phyloP scores from a whole-genome alignment of 2,888 invertebrate species.

The Masnerella sp. region DNA sequence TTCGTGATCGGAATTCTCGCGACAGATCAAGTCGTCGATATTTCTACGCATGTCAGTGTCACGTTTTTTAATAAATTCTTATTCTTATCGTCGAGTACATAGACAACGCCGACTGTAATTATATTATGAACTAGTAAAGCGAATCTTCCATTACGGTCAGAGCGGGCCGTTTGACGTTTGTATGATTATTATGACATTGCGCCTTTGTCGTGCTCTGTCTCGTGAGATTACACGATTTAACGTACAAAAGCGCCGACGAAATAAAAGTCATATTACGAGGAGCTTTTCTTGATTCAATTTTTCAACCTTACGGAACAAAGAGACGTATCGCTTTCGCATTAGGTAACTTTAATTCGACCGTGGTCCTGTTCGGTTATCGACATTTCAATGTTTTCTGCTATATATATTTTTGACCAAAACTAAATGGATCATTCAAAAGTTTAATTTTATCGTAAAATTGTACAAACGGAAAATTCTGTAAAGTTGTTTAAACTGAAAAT shows the following conservation, averaged over 20 bases:
- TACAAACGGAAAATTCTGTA: no score
- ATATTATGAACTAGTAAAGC: slow-evolving; percentile 23
- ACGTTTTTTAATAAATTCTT: slow-evolving; percentile 13
- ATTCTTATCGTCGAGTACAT: slow-evolving; percentile 11
- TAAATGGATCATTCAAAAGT: background rate
- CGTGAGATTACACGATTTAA: slow-evolving; percentile 20
- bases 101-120: slow-evolving; percentile 3
- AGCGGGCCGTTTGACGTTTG: slow-evolving; percentile 15
- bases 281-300: slow-evolving; percentile 20
- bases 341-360: slow-evolving; percentile 26
- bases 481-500: no score
- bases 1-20: background rate
- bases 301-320: background rate
- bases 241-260: slow-evolving; percentile 26
- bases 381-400: background rate
- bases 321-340: slow-evolving; percentile 17
- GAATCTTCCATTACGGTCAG: slow-evolving; percentile 9
- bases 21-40: background rate
- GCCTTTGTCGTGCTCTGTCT: slow-evolving; percentile 19
- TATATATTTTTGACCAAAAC: no score
- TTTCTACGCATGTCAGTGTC: background rate
- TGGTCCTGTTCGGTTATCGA: slow-evolving; percentile 10
- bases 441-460: no score
- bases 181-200: slow-evolving; percentile 17
- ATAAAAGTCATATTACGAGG: slow-evolving; percentile 27